Evolutionary conservation across 2,888 invertebrate species (phyloP), one percentile per base, ranked within the genome.

Genomic region (Lepidonotus clava): DNA sequence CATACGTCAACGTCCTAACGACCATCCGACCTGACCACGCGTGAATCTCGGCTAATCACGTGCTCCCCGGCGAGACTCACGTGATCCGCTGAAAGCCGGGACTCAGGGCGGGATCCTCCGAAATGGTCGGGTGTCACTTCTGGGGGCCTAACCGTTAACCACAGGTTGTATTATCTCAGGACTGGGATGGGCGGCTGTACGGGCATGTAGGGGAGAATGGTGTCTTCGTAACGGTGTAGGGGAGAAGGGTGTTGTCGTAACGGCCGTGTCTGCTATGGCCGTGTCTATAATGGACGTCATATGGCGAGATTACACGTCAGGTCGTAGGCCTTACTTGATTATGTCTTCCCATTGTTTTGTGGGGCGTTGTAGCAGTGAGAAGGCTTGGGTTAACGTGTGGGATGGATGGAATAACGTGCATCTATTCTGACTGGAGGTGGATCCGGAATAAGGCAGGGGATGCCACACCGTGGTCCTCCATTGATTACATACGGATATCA

Each of bases 1-100:
- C 66, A 34, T 66, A 32, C 34, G 66, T 66, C 66, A 21, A 21
- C 21, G 34, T 6, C 66, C 8, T 28, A 24, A 66, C 32, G 66
- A 66, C 34, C 4, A 34, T 32, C 71, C 8, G 36, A 38, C 36
- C 38, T n/a, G 71, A 71, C 71, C 21, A 71, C 36, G 71, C 38
- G 71, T 34, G 38, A 71, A 71, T 71, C 36, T 71, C 38, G 71
- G 38, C 71, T 24, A 71, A 71, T 71, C 71, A 71, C 71, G 36
- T 24, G 71, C 18, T 38, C 8, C 36, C 71, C 36, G 71, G 14
- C 71, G 38, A 71, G 36, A 71, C 71, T 71, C 18, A 38, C 71
- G 71, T 71, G 71, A 71, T 71, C 71, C n/a, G 4, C 71, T 38
- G 71, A 38, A 71, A 71, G 36, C 36, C 21, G 6, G 38, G n/a